Conservation (phyloP, 2,113 vertebrate genomes). For the Falco punctatus region DNA sequence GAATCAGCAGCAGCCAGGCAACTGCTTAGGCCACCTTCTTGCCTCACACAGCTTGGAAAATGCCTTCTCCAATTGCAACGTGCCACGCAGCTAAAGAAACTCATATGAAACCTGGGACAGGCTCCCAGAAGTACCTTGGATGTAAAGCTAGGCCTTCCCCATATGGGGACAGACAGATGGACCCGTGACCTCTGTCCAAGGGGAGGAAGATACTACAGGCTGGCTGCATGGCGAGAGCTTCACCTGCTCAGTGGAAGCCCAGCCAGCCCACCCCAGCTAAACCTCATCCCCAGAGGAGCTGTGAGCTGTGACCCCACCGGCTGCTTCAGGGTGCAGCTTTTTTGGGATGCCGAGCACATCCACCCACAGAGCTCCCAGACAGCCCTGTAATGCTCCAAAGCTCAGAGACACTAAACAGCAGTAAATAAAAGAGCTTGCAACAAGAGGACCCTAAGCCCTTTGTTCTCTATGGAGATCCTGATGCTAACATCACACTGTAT, state of each 20-base stretch:
- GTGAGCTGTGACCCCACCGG: not conserved
- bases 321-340: not conserved
- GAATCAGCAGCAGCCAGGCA: not conserved
- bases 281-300: not conserved
- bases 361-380: not conserved
- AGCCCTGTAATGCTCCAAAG: not conserved
- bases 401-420: not conserved
- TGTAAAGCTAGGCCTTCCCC: not conserved
- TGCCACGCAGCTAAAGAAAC: not conserved
- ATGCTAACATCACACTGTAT: not conserved
- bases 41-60: not conserved
- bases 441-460: not conserved
- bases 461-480: not conserved
- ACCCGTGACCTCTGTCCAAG: not conserved
- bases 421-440: not conserved
- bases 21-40: not conserved
- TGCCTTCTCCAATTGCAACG: not conserved
- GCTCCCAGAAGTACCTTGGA: not conserved
- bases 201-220: not conserved
- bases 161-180: not conserved
- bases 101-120: fast-evolving
- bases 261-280: not conserved
- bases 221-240: not conserved
- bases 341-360: not conserved
- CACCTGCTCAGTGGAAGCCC: not conserved